A percentile compares a stretch with the other conserved stretches of the same genome.
Evolutionary conservation across 92 coral and sea anemone species (phyloP).

Genomic region (Paragorgia papillata): DNA sequence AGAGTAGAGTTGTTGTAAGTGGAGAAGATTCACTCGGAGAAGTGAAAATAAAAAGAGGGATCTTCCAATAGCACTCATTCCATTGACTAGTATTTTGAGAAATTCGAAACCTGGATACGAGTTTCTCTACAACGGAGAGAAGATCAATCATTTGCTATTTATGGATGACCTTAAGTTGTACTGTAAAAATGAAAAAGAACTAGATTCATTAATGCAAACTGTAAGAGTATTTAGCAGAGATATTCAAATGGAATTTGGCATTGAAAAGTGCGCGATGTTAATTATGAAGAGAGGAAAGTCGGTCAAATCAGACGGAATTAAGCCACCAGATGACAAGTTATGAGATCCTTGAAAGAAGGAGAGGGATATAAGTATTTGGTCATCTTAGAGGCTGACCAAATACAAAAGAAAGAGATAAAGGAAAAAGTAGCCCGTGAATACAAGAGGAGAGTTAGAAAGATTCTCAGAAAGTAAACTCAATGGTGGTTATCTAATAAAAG

Average conservation of each 20-base stretch:
- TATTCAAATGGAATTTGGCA: conserved; percentile 25
- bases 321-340: neutral
- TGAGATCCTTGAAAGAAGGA: neutral
- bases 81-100: neutral
- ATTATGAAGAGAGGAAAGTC: conserved; percentile 33
- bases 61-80: conserved; percentile 18
- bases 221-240: conserved; percentile 14
- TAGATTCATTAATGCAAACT: conserved; percentile 4
- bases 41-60: neutral
- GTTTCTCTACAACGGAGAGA: neutral
- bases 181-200: conserved; percentile 7
- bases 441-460: conserved; percentile 39
- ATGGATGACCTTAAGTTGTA: conserved; percentile 26
- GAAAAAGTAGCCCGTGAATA: conserved; percentile 32
- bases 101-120: neutral
- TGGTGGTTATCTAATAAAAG: conserved; percentile 32
- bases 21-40: neutral
- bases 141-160: conserved; percentile 4
- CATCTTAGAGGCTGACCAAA: neutral
- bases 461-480: conserved; percentile 36
- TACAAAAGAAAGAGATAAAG: conserved; percentile 25
- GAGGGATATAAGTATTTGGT: conserved; percentile 32
- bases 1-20: neutral
- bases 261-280: conserved; percentile 12
- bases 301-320: conserved; percentile 18